phyloP scores from a whole-genome alignment of 1,140 invertebrate genomes.

The Teleopsis dalmanni region DNA sequence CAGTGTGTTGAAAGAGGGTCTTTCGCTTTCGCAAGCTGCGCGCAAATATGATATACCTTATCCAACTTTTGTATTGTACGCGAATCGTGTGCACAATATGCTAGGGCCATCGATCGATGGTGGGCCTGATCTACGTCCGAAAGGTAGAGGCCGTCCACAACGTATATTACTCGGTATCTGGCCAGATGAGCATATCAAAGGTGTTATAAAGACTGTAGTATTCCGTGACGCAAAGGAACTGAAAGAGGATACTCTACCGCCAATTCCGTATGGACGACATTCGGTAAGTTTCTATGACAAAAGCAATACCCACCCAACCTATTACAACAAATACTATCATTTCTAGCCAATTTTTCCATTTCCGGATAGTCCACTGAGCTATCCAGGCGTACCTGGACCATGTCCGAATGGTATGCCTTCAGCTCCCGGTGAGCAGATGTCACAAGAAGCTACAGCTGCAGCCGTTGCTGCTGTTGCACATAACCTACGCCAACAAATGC shows the following conservation, averaged over 20 bases:
- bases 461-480: constrained; percentile 47
- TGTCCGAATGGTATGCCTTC: constrained; percentile 17
- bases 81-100: constrained; percentile 91
- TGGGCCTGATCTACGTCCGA: constrained; percentile 80
- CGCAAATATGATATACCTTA: constrained; percentile 90
- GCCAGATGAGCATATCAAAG: constrained; percentile 87
- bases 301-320: background rate
- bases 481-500: constrained; percentile 64
- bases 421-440: constrained; percentile 31
- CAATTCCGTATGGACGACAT: constrained; percentile 38
- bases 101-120: constrained; percentile 82
- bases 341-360: constrained; percentile 40
- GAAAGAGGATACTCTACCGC: constrained; percentile 55
- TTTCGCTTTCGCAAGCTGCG: constrained; percentile 82
- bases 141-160: constrained; percentile 80
- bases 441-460: constrained; percentile 40
- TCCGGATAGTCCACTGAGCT: constrained; percentile 35
- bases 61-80: constrained; percentile 87
- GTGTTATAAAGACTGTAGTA: constrained; percentile 83
- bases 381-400: constrained; percentile 25
- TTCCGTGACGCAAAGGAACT: constrained; percentile 74
- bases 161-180: constrained; percentile 82
- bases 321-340: constrained; percentile 3
- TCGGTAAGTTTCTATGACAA: constrained; percentile 26
- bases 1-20: constrained; percentile 79